A percentile compares a stretch with the other conserved stretches of the same genome.
Conservation (phyloP, 2,888 invertebrate species). For the Tetranychus truncatus region DNA sequence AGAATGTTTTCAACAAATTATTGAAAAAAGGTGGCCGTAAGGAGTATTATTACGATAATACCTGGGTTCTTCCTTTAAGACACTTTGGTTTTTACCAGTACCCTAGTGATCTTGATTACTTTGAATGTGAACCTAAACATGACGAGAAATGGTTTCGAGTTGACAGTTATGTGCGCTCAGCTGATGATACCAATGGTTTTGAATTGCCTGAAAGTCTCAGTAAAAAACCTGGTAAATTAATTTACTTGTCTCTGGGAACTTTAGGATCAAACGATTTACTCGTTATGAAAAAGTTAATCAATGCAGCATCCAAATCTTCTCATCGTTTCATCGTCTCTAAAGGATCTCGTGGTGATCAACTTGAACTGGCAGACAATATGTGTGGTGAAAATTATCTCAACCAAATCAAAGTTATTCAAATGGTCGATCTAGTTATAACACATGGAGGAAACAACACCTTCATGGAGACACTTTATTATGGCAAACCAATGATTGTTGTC, state of each 20-base stretch:
- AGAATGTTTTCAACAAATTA: background rate
- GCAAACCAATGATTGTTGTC: constrained; percentile 18
- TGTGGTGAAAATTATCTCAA: constrained; percentile 19
- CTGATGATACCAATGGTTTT: constrained; percentile 7
- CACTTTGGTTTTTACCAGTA: constrained; percentile 20
- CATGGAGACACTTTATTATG: constrained; percentile 7
- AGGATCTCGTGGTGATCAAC: constrained; percentile 13
- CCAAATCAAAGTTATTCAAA: constrained; percentile 15
- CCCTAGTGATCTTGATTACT: constrained; percentile 20
- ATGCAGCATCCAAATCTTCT: constrained; percentile 14
- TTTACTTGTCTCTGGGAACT: constrained; percentile 20
- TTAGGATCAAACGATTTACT: constrained; percentile 14
- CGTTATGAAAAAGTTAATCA: constrained; percentile 16
- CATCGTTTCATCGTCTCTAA: constrained; percentile 17
- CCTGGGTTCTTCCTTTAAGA: constrained; percentile 5
- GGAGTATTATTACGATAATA: no score
- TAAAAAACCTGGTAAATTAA: constrained; percentile 12
- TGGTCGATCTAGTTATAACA: constrained; percentile 19
- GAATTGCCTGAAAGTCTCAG: constrained; percentile 15
- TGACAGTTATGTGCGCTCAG: background rate
- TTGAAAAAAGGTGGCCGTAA: background rate
- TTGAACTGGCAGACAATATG: constrained; percentile 19
- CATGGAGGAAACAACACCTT: constrained; percentile 21
- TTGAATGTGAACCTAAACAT: constrained; percentile 14
- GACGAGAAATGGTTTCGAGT: background rate